Evolutionary conservation across 1,140 invertebrate species (phyloP).

Genomic region (Leucophenga varia): DNA sequence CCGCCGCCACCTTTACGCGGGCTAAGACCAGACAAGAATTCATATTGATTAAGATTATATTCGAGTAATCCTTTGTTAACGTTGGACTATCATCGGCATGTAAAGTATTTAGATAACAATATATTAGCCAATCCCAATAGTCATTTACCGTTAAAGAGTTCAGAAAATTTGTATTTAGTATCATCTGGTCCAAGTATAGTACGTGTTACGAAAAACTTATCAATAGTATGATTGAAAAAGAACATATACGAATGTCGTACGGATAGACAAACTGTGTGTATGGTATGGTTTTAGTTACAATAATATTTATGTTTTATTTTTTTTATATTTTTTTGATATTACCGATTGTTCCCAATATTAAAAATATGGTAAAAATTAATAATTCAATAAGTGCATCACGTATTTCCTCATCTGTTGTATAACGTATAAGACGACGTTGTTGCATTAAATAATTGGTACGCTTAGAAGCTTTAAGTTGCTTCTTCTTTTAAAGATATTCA

Average conservation of each 20-base stretch:
- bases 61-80: no score
- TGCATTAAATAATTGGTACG: no score
- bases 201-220: conserved; percentile 8
- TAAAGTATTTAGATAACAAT: conserved; percentile 4
- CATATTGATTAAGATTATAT: no score
- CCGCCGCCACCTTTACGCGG: no score
- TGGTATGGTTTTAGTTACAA: no score
- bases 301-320: no score
- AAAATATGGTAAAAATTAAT: conserved; percentile 9
- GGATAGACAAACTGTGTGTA: conserved; percentile 5
- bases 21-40: no score
- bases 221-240: conserved; percentile 14
- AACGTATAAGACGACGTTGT: no score
- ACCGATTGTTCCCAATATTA: conserved; percentile 11
- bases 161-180: not conserved
- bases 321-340: not conserved
- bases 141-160: conserved; percentile 11
- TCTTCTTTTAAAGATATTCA: no score
- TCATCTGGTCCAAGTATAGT: not conserved
- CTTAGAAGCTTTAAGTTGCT: no score
- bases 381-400: not conserved
- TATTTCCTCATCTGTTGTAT: no score
- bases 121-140: conserved; percentile 13
- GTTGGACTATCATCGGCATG: conserved; percentile 1
- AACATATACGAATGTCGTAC: conserved; percentile 15